Evolutionary conservation across 2,888 invertebrate genomes (phyloP).

Genomic region (Drosophila neonasuta): DNA sequence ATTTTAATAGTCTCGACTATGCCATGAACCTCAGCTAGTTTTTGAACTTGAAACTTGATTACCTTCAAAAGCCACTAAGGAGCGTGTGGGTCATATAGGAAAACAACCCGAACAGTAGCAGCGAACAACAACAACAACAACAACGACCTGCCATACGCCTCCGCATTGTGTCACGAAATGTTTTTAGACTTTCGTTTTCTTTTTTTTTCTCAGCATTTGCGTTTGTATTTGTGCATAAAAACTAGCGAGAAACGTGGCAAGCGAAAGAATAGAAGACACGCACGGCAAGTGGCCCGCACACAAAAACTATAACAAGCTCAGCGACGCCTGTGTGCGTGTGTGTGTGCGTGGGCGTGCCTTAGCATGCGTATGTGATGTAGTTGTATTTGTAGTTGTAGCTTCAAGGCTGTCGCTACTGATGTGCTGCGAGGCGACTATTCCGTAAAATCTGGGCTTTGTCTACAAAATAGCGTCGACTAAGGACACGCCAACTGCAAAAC

Average conservation of each 20-base stretch:
- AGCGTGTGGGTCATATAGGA: conserved; percentile 38
- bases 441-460: conserved; percentile 63
- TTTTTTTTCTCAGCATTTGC: conserved; percentile 7
- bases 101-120: conserved; percentile 24
- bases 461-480: conserved; percentile 54
- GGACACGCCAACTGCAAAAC: conserved; percentile 52
- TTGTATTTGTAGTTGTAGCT: conserved; percentile 24
- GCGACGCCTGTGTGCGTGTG: conserved; percentile 17
- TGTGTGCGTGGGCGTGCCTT: conserved; percentile 18
- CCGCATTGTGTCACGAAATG: conserved; percentile 71
- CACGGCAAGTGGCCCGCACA: conserved; percentile 56
- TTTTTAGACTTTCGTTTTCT: conserved; percentile 48
- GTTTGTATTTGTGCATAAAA: conserved; percentile 36
- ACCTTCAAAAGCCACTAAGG: conserved; percentile 71
- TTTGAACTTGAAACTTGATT: conserved; percentile 77
- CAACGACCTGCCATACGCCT: conserved; percentile 32
- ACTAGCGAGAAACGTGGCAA: conserved; percentile 19
- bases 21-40: conserved; percentile 71
- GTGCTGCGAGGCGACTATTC: conserved; percentile 36
- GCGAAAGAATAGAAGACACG: conserved; percentile 57
- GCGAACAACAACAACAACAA: conserved; percentile 30
- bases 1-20: conserved; percentile 44
- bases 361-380: conserved; percentile 11
- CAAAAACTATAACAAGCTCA: conserved; percentile 54
- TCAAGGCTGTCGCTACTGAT: conserved; percentile 47